These are phyloP conservation scores for Drosophila auraria DNA, from an alignment of 1,140 invertebrate species.

Conservation along the genomic window DNA sequence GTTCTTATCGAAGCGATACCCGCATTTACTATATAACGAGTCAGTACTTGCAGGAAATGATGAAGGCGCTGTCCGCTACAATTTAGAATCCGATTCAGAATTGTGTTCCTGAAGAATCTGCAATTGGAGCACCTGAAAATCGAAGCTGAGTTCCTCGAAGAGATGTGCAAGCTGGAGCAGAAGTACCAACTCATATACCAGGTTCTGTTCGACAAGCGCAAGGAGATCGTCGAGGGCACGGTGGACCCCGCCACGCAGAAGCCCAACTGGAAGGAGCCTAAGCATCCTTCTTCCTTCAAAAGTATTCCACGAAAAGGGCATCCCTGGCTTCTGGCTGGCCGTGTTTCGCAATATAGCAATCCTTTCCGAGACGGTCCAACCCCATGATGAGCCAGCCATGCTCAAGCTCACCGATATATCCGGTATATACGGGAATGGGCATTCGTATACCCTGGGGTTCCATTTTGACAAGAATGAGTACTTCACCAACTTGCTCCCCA, in stretches of 20 bases:
- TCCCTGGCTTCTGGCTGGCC: slow-evolving; percentile 98
- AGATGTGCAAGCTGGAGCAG: slow-evolving; percentile 96
- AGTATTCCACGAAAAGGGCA: slow-evolving; percentile 89
- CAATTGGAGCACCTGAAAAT: slow-evolving; percentile 95
- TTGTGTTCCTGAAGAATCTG: slow-evolving; percentile 90
- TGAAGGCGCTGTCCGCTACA: no score
- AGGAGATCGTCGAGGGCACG: slow-evolving; percentile 91
- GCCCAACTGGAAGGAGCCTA: slow-evolving; percentile 93
- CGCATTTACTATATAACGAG: slow-evolving; percentile 10
- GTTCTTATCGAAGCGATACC: no score
- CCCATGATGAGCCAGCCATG: no score
- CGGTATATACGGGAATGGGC: no score
- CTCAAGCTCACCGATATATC: no score
- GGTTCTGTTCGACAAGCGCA: slow-evolving; percentile 93
- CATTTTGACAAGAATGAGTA: slow-evolving; percentile 98
- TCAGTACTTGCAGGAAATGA: no score
- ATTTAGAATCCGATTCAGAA: no score
- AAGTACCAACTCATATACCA: slow-evolving; percentile 94
- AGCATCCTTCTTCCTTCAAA: slow-evolving; percentile 85
- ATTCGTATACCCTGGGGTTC: slow-evolving; percentile 91
- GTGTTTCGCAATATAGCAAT: slow-evolving; percentile 98
- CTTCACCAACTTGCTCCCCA: slow-evolving; percentile 97
- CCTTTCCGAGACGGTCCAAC: slow-evolving; percentile 93
- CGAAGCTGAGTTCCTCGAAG: slow-evolving; percentile 97
- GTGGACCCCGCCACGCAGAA: slow-evolving; percentile 97